Evolutionary conservation across 2,797 vertebrate genomes (phyloP).

Genomic region (Sebastes vulpes): DNA sequence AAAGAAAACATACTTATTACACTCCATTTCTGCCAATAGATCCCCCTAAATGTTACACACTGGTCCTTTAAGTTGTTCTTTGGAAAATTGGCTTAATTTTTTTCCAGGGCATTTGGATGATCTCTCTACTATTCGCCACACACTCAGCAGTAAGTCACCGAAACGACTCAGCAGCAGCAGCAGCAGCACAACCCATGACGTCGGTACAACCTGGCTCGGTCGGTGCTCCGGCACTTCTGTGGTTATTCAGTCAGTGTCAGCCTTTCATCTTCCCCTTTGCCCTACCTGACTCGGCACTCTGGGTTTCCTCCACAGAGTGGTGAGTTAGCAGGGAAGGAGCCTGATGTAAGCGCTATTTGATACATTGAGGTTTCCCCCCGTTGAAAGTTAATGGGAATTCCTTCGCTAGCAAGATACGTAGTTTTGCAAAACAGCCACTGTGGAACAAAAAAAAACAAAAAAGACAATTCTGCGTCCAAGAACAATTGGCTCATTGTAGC

Average conservation of each 20-base stretch:
- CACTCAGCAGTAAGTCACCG: constrained; percentile 66
- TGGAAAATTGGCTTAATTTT: constrained; percentile 61
- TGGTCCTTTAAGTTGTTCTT: constrained; percentile 25
- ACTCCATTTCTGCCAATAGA: too few relatives aligned
- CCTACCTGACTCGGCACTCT: constrained; percentile 72
- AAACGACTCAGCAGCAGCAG: constrained; percentile 50
- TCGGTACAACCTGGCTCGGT: constrained; percentile 55
- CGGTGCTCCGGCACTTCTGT: constrained; percentile 49
- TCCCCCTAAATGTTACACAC: too few relatives aligned
- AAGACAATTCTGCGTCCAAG: constrained; percentile 56
- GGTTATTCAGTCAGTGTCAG: constrained; percentile 64
- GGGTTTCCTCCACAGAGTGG: constrained; percentile 73
- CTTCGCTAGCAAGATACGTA: constrained; percentile 58
- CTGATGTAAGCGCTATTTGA: constrained; percentile 83
- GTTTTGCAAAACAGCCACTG: constrained; percentile 59
- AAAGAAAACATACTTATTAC: too few relatives aligned
- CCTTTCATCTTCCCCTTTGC: constrained; percentile 68
- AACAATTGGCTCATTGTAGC: constrained; percentile 75
- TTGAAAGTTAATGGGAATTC: constrained; percentile 73
- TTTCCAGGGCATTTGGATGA: constrained; percentile 54
- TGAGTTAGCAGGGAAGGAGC: constrained; percentile 74
- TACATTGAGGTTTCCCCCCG: constrained; percentile 76
- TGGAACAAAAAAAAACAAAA: constrained; percentile 23
- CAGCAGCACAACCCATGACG: constrained; percentile 43
- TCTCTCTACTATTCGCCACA: constrained; percentile 51